phyloP scores from a whole-genome alignment of 2,888 invertebrate species.

The Drosophila imparisetae region DNA sequence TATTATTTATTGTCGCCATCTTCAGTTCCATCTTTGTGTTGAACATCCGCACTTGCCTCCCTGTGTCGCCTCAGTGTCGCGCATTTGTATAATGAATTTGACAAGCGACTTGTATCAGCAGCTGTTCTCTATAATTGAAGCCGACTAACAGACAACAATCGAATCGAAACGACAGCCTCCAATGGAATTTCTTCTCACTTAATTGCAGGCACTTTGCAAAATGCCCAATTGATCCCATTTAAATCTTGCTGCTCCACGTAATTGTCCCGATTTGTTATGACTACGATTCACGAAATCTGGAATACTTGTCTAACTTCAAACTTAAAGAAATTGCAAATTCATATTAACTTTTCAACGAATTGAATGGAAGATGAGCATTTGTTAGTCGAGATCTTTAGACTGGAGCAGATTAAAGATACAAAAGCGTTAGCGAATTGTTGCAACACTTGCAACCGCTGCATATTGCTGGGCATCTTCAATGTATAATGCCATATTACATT shows the following conservation, averaged over 20 bases:
- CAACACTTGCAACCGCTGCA: not conserved
- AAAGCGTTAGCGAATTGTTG: not conserved
- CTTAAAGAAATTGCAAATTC: not conserved
- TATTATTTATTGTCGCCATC: conserved; percentile 70
- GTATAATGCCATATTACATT: not conserved
- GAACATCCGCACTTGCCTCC: not conserved
- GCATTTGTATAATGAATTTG: conserved; percentile 73
- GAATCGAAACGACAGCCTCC: not conserved
- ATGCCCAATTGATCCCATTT: not conserved
- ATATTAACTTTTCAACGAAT: not conserved
- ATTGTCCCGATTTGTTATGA: not conserved
- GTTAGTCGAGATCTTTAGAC: not conserved
- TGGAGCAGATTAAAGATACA: not conserved
- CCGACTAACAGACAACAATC: conserved; percentile 28
- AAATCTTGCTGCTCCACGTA: not conserved
- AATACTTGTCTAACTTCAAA: not conserved
- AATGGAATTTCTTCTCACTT: not conserved
- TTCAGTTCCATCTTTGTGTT: conserved; percentile 6
- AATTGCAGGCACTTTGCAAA: conserved; percentile 1
- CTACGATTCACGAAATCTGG: not conserved
- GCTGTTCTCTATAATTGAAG: conserved; percentile 59
- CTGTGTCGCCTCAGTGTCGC: conserved; percentile 19
- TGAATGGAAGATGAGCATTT: not conserved
- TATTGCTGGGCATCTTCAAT: not conserved
- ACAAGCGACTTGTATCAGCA: conserved; percentile 55